Evolutionary conservation across 2,113 vertebrate genomes (phyloP).

Genomic region (Paramisgurnus dabryanus): DNA sequence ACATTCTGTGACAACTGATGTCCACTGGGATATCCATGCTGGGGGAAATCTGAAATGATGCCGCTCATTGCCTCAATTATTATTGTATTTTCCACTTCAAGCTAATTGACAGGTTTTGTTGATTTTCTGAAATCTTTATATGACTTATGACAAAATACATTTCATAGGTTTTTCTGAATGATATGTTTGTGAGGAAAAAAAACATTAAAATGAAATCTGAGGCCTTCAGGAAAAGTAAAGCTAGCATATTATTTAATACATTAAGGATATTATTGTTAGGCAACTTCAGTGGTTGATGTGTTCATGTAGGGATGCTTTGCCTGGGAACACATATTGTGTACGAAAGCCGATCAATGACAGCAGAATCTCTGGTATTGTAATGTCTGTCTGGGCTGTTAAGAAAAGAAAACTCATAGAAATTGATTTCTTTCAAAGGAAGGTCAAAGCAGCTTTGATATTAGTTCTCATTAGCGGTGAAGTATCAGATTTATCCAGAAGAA

Average conservation of each 20-base stretch:
- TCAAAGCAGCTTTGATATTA: slow-evolving; percentile 19
- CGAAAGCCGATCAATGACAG: background rate
- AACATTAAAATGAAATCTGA: background rate
- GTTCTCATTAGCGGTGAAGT: slow-evolving; percentile 38
- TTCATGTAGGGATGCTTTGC: background rate
- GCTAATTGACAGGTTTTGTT: background rate
- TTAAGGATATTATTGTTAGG: background rate
- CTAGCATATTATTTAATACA: background rate
- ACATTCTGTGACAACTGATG: slow-evolving; percentile 4
- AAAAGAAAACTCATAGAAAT: background rate
- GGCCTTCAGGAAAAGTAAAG: background rate
- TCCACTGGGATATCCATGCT: slow-evolving; percentile 25
- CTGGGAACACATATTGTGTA: background rate
- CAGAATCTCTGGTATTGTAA: slow-evolving; percentile 13
- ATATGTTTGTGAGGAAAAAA: background rate
- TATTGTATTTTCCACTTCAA: background rate
- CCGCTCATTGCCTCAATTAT: slow-evolving; percentile 8
- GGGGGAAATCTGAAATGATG: background rate
- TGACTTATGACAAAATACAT: background rate
- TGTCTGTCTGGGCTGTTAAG: slow-evolving; percentile 18
- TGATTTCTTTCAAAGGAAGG: slow-evolving; percentile 8
- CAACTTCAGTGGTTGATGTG: background rate
- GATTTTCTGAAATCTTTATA: background rate
- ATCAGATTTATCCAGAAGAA: slow-evolving; percentile 37
- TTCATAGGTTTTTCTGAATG: slow-evolving; percentile 3